phyloP scores from a whole-genome alignment of 2,888 invertebrate genomes.

The Acrobasis repandana region DNA sequence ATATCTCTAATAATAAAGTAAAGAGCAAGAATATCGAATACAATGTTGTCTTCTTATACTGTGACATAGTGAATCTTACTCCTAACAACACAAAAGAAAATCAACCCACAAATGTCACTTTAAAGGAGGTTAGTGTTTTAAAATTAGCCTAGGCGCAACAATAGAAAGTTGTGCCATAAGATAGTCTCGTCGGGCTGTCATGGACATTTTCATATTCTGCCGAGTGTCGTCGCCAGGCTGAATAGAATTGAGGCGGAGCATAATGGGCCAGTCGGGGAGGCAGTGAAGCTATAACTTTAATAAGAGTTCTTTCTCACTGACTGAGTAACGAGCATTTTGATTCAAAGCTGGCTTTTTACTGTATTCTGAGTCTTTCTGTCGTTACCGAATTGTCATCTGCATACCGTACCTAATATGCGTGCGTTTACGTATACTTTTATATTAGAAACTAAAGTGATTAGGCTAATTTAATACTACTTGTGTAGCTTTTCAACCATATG shows the following conservation, averaged over 20 bases:
- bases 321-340: background rate
- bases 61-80: background rate
- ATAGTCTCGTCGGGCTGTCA: slow-evolving; percentile 28
- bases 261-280: slow-evolving; percentile 29
- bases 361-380: background rate
- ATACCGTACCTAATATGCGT: no score
- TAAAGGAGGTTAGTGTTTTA: slow-evolving; percentile 17
- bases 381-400: no score
- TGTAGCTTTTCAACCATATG: no score
- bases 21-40: no score
- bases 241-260: slow-evolving; percentile 37
- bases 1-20: no score
- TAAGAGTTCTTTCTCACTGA: slow-evolving; percentile 9
- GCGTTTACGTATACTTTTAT: no score
- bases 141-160: slow-evolving; percentile 22
- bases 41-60: no score
- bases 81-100: background rate
- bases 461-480: no score
- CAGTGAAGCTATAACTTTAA: slow-evolving; percentile 18
- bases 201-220: slow-evolving; percentile 32
- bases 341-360: background rate
- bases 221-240: slow-evolving; percentile 48
- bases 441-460: no score
- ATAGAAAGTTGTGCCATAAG: slow-evolving; percentile 24
- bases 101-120: slow-evolving; percentile 7